Base-by-base conservation (phyloP, 2,888 invertebrate genomes). In the Pycnomerus fuliginosus region DNA sequence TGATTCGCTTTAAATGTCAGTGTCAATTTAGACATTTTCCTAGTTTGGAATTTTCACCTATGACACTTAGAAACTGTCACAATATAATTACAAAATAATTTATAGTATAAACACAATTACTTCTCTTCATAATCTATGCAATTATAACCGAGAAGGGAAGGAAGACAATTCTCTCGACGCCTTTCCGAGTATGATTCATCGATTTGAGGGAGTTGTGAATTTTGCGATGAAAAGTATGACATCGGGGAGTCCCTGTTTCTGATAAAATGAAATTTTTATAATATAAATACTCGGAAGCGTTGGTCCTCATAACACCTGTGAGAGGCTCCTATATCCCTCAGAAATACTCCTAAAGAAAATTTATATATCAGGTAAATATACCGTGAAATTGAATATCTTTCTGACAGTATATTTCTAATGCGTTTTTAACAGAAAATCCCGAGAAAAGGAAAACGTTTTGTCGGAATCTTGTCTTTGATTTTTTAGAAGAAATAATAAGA, bases 311-410 rank as follows among this genome's bases (percentile, higher is more conserved):
- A 52, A 58, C 60, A 60, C 55, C 58, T 60, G 58, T 49, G 51
- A 50, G 52, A 52, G 53, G 51, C 52, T 56, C n/a, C 52, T 58
- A 55, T 60, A 54, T 55, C 50, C 50, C 43, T 48, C n/a, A 50
- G 50, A 50, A 60, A 54, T 54, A 52, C 44, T 40, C 34, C 38
- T 41, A 51, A 53, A 53, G 55, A 50, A 55, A 58, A 58, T 56
- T 56, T 58, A 58, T n/a, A n/a, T 58, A 58, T 55, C 51, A 55
- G 46, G 53, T 58, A 58, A 60, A 60, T 58, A 59, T 57, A 50
- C 54, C 58, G 57, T 59, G 56, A 58, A 57, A 58, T 59, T 59
- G 58, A 55, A 60, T 59, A 58, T 60, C 50, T 54, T 49, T 55
- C 48, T 52, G 52, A 44, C 50, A 53, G 54, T 55, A 51, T 55